A percentile compares a stretch with the other conserved stretches of the same genome.
phyloP scores from a whole-genome alignment of 2,113 vertebrate species.

The Siniperca chuatsi region DNA sequence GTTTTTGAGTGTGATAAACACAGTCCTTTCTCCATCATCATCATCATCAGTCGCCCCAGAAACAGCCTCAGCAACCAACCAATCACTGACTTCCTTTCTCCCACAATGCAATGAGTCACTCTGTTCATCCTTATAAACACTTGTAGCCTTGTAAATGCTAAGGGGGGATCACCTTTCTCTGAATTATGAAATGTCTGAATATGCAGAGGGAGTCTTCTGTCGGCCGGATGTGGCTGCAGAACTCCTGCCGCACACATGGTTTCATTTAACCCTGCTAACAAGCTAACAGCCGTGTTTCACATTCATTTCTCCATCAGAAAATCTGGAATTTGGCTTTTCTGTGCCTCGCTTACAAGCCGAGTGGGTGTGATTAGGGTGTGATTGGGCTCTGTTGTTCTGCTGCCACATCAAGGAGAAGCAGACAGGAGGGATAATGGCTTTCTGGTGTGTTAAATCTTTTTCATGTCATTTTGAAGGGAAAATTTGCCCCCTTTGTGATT shows the following conservation, averaged over 20 bases:
- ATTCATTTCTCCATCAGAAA: neutral
- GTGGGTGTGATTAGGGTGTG: conserved; percentile 8
- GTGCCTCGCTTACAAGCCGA: neutral
- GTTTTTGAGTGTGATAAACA: conserved; percentile 6
- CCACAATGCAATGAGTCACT: neutral
- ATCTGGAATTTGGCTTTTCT: neutral
- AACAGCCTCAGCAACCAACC: neutral
- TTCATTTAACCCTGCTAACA: conserved; percentile 29
- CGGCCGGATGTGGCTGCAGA: conserved; percentile 46
- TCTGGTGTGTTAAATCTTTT: neutral
- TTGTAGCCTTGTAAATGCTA: no score
- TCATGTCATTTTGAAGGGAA: neutral
- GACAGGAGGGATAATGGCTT: neutral
- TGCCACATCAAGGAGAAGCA: conserved; percentile 9
- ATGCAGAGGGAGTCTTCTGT: neutral
- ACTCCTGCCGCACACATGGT: conserved; percentile 42
- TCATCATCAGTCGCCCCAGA: neutral
- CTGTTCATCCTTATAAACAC: neutral
- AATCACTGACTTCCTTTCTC: conserved; percentile 2
- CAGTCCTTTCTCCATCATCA: neutral
- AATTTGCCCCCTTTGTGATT: neutral
- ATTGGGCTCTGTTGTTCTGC: conserved; percentile 27
- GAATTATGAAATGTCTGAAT: conserved; percentile 14
- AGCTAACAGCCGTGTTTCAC: conserved; percentile 16
- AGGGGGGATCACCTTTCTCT: neutral